Percentiles rank a stretch among this genome's conserved stretches.
These are phyloP conservation scores for Ploceus nigricollis DNA, from an alignment of 2,113 vertebrate genomes.

Conservation along the genomic window DNA sequence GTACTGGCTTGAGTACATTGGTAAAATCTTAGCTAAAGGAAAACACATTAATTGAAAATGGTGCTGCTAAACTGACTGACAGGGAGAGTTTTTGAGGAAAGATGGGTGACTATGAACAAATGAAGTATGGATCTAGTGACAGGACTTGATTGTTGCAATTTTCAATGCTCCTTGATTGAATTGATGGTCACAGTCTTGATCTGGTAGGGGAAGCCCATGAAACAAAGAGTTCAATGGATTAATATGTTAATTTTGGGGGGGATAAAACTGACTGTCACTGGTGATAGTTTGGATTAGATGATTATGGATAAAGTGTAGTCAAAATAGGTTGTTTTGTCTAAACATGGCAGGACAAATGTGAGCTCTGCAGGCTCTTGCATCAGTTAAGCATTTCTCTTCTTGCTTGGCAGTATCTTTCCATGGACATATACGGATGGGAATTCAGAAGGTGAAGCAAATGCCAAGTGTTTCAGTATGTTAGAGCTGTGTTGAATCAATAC, in stretches of 20 bases:
- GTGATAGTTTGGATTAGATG: neutral
- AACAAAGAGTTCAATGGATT: neutral
- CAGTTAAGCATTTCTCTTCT: neutral
- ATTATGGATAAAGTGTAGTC: neutral
- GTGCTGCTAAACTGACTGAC: neutral
- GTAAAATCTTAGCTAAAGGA: neutral
- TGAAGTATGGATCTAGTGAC: neutral
- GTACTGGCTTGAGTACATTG: neutral
- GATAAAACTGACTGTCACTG: neutral
- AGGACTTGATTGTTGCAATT: neutral
- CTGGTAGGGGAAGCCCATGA: neutral
- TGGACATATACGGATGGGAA: fast-evolving
- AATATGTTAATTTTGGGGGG: neutral
- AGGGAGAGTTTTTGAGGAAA: neutral
- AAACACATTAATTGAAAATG: neutral
- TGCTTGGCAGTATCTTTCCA: neutral
- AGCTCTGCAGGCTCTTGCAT: neutral
- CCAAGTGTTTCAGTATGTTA: neutral
- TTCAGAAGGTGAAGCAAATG: neutral
- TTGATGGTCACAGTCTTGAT: neutral
- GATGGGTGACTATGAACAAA: neutral
- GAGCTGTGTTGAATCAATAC: neutral
- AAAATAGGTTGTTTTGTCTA: neutral
- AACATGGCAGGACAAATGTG: neutral
- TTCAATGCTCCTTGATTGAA: fast-evolving